phyloP scores from a whole-genome alignment of 2,888 invertebrate species.

The Cenopis cana region DNA sequence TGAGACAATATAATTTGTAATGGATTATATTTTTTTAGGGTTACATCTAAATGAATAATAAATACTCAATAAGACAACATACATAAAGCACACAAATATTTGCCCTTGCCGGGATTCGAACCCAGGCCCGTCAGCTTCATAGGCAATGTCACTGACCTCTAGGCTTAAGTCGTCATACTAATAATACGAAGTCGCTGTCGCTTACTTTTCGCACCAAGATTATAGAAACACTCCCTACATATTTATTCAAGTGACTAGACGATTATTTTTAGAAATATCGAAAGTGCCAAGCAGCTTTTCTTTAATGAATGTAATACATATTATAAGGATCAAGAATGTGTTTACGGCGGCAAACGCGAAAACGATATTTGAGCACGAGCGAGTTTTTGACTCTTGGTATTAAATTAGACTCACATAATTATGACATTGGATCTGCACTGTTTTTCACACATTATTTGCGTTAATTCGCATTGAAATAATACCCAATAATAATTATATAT shows the following conservation, averaged over 20 bases:
- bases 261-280: conserved; percentile 51
- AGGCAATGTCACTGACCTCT: too few relatives aligned
- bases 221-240: conserved; percentile 71
- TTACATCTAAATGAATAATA: too few relatives aligned
- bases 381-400: background rate
- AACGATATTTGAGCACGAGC: background rate
- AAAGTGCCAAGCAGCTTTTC: conserved; percentile 49
- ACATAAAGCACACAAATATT: too few relatives aligned
- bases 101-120: too few relatives aligned
- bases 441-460: background rate
- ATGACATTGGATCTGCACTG: background rate
- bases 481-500: background rate
- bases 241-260: conserved; percentile 70
- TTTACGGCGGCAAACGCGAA: background rate
- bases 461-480: too few relatives aligned
- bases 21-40: too few relatives aligned
- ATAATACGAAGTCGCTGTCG: conserved; percentile 14
- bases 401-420: background rate
- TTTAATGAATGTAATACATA: background rate
- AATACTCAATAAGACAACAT: too few relatives aligned
- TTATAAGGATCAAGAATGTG: background rate
- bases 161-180: too few relatives aligned
- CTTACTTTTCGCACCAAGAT: conserved; percentile 12
- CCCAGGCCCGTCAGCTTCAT: too few relatives aligned
- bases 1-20: too few relatives aligned